Conservation (phyloP, 2,113 vertebrate species). For the Ammodytes marinus region DNA sequence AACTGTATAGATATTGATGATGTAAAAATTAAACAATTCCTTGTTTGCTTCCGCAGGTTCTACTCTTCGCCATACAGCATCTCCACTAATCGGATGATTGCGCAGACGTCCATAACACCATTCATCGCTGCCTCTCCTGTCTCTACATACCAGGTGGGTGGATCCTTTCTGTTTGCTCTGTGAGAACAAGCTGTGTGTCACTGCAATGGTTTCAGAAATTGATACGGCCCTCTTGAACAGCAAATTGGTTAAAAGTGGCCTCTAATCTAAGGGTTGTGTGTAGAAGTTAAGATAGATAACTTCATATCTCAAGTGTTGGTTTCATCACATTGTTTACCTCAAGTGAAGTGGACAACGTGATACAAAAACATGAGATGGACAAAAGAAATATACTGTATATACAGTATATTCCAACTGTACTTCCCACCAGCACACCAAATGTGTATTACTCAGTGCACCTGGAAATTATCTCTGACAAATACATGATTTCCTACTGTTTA, state of each 20-base stretch:
- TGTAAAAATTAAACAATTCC: slow-evolving; percentile 1
- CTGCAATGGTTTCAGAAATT: not conserved
- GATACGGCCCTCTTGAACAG: not conserved
- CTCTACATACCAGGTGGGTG: slow-evolving; percentile 98
- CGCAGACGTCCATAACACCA: slow-evolving; percentile 98
- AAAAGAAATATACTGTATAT: too few relatives aligned
- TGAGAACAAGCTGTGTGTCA: not conserved
- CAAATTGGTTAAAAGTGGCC: not conserved
- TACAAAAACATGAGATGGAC: not conserved
- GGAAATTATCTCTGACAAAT: not conserved
- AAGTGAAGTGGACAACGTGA: not conserved
- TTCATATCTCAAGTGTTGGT: not conserved
- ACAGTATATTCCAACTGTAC: too few relatives aligned
- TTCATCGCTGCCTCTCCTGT: slow-evolving; percentile 99
- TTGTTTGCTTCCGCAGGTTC: slow-evolving; percentile 87
- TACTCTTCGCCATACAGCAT: slow-evolving; percentile 99
- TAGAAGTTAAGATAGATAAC: not conserved
- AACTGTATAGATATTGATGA: not conserved
- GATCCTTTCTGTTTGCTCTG: not conserved
- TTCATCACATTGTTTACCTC: not conserved
- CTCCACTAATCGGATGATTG: slow-evolving; percentile 99
- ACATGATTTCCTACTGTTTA: not conserved
- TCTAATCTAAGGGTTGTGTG: not conserved
- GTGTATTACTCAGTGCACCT: not conserved
- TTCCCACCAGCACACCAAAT: not conserved